Evolutionary conservation across 2,888 invertebrate genomes (phyloP), one percentile per base, ranked within the genome.

Genomic region (Nomada lathburiana): DNA sequence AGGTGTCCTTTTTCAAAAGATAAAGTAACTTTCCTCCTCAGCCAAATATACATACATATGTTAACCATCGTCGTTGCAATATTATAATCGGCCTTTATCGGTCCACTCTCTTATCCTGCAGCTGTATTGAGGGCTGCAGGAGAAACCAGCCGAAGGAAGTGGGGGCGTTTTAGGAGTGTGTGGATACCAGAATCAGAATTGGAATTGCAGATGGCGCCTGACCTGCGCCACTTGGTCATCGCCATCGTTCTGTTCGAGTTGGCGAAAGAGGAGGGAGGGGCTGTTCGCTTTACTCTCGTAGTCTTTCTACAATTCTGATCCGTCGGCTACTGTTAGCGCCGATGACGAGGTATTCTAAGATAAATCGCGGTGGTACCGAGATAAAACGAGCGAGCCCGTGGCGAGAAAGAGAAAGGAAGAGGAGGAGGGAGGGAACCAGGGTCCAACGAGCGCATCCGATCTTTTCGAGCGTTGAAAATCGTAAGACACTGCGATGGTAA

Each of bases 191-290:
- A 88, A 88, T 88, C 86, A 83, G 85, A 83, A 89, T 89, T 87
- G 90, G 89, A 91, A 91, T 91, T 91, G 90, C 92, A 92, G 92
- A 92, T 92, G 92, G 92, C 92, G 92, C 91, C 86, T 83, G 83
- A 80, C 75, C 86, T 90, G 90, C 91, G 89, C 86, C 87, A 88
- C 90, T 81, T 87, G 83, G 83, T 77, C 87, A 86, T 88, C 83
- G 83, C 84, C 87, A 84, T 77, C 80, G 78, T 74, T 77, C 76
- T 73, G 84, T 87, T 83, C 70, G 72, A 75, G 65, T 74, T 59
- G 64, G 47, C 55, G 50, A 57, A 67, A 71, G 76, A 85, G 78
- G 67, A 77, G 80, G 82, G 84, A 84, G 77, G 75, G 74, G 76
- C 83, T 82, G 76, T 68, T 69, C 65, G 57, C 67, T 82, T 64